Conservation (phyloP, 2,113 vertebrate genomes). For the Agelaius tricolor region DNA sequence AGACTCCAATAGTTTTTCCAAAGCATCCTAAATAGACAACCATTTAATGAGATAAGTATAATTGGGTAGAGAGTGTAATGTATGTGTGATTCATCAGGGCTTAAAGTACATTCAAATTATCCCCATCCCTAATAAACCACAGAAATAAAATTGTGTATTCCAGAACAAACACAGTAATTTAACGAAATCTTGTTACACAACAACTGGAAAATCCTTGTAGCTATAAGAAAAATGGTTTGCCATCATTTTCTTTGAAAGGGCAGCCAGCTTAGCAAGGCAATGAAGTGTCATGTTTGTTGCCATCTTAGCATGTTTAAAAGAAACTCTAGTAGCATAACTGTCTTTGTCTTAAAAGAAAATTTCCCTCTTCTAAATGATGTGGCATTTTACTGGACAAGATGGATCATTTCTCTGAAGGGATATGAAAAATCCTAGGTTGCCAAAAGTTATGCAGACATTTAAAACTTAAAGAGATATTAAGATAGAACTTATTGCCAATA, state of each 20-base stretch:
- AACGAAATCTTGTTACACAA: neutral
- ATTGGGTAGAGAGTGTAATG: neutral
- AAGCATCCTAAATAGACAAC: constrained; percentile 69
- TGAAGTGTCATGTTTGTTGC: neutral
- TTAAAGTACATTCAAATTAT: constrained; percentile 1
- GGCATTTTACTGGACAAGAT: neutral
- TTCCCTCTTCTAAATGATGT: neutral
- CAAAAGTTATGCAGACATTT: neutral
- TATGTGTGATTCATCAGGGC: neutral
- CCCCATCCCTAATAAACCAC: neutral
- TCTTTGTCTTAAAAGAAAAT: neutral
- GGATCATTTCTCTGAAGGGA: neutral
- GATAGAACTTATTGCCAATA: neutral
- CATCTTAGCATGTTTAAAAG: neutral
- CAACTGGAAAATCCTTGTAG: neutral
- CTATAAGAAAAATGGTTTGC: neutral
- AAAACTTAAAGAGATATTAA: neutral
- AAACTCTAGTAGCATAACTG: neutral
- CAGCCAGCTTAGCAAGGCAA: neutral
- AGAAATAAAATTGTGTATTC: constrained; percentile 9
- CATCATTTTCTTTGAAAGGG: neutral
- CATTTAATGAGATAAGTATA: neutral
- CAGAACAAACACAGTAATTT: neutral
- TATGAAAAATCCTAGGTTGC: neutral
- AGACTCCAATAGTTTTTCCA: constrained; percentile 78